Base-by-base conservation (phyloP, 2,888 invertebrate species). In the Lasioglossum calceatum region DNA sequence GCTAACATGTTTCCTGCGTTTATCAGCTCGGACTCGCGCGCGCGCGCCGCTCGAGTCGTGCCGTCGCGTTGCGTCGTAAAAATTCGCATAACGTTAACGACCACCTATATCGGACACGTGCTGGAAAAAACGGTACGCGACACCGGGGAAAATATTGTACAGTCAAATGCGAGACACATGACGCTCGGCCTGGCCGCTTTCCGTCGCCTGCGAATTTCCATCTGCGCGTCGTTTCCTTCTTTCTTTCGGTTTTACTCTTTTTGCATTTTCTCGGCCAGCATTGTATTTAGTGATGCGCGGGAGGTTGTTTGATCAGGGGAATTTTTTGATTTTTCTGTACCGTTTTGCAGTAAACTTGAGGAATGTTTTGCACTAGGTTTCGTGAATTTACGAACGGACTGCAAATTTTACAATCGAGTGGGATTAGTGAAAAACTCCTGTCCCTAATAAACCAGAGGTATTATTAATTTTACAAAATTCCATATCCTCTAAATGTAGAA, bases 71-170 rank as follows among this genome's bases (percentile, higher is more conserved):
- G 67, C 70, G 79, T 79, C 44, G 74, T 78, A 74, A 83, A 87
- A 86, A 83, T 83, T 82, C 79, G 78, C 77, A 36, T 74, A 72
- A 78, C 72, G 67, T 86, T 86, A 80, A 79, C 77, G 50, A 36
- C 72, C 74, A 36, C n/a, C n/a, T 73, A 79, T 85, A 79, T 79
- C 81, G 36, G 64, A 44, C 81, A 81, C 86, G 86, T 76, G 81
- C 12, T 44, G 71, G 39, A 50, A 50, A 77, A 73, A 85, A 81
- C 32, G 75, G 70, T 50, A 76, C 80, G 44, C 75, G 36, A 36
- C 70, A 16, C 23, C 1, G 75, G 23, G 44, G 64, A 54, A 75
- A 47, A 72, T 44, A 71, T 77, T 82, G 39, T 42, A 36, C 50
- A 50, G 61, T 78, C 27, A 27, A 78, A 83, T 50, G 12, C n/a